These are phyloP conservation scores for Poeciliopsis turneri DNA, from an alignment of 2,797 vertebrate genomes.

Conservation along the genomic window DNA sequence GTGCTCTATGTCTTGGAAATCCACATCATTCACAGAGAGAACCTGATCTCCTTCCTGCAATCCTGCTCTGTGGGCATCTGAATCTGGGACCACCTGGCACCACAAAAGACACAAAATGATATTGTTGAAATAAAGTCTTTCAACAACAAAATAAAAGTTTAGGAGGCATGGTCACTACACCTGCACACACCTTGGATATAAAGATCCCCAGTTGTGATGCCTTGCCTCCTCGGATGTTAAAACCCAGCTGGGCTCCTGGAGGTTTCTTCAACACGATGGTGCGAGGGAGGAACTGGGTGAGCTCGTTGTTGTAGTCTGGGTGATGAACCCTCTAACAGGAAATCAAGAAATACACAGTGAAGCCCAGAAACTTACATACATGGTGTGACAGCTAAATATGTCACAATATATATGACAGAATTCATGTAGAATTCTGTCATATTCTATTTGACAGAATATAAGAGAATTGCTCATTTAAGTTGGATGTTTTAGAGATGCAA, in stretches of 20 bases:
- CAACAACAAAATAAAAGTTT: not conserved
- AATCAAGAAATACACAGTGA: conserved; percentile 7
- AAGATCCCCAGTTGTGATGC: conserved; percentile 98
- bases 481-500: not conserved
- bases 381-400: not conserved
- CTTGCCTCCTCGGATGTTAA: conserved; percentile 98
- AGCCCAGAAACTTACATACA: not conserved
- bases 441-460: not conserved
- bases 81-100: conserved; percentile 93
- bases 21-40: conserved; percentile 95
- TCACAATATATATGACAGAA: too few species aligned
- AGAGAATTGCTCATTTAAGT: not conserved
- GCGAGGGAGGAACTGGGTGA: conserved; percentile 94
- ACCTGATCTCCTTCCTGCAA: conserved; percentile 98
- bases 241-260: conserved; percentile 95
- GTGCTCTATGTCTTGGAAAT: conserved; percentile 99
- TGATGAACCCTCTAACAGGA: conserved; percentile 87
- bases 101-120: not conserved
- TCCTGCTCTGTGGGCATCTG: conserved; percentile 93
- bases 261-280: conserved; percentile 93
- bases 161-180: not conserved
- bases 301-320: conserved; percentile 97
- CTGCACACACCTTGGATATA: conserved; percentile 90
- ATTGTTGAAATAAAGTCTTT: not conserved
- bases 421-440: too few species aligned